Conservation (phyloP, 2,888 invertebrate species). For the Philereme vetulata region DNA sequence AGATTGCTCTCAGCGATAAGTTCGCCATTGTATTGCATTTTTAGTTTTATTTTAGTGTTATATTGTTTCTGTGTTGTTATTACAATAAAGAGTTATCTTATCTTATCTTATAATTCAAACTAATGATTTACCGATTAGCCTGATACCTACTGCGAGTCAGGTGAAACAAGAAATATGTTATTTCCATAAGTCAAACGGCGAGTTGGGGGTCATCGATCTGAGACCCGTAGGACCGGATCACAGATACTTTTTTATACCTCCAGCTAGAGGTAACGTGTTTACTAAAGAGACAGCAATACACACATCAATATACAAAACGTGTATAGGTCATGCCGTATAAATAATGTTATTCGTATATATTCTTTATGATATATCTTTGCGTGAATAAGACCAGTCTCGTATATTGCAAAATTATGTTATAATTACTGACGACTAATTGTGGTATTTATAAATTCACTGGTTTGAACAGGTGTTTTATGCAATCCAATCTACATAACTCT, state of each 20-base stretch:
- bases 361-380: background rate
- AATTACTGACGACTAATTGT: slow-evolving; percentile 1
- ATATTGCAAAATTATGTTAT: slow-evolving; percentile 2
- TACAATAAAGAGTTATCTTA: too few species aligned
- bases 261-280: slow-evolving; percentile 71
- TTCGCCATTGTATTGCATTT: too few species aligned
- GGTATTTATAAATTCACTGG: slow-evolving; percentile 2
- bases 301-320: background rate
- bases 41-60: too few species aligned
- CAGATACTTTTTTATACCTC: slow-evolving; percentile 74
- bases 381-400: background rate
- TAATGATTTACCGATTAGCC: slow-evolving; percentile 36
- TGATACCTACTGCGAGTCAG: slow-evolving; percentile 61
- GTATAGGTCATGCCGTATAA: slow-evolving; percentile 20
- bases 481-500: background rate
- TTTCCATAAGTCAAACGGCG: slow-evolving; percentile 81
- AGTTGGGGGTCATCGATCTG: slow-evolving; percentile 77
- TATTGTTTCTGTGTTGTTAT: too few species aligned
- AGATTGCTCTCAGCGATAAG: too few species aligned
- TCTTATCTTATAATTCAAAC: slow-evolving; percentile 2
- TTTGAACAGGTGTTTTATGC: slow-evolving; percentile 4
- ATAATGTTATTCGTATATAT: slow-evolving; percentile 10
- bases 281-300: slow-evolving; percentile 55
- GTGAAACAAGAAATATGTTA: slow-evolving; percentile 67
- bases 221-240: slow-evolving; percentile 79